Evolutionary conservation across 2,113 vertebrate genomes (phyloP).

Genomic region (Scopus umbretta): DNA sequence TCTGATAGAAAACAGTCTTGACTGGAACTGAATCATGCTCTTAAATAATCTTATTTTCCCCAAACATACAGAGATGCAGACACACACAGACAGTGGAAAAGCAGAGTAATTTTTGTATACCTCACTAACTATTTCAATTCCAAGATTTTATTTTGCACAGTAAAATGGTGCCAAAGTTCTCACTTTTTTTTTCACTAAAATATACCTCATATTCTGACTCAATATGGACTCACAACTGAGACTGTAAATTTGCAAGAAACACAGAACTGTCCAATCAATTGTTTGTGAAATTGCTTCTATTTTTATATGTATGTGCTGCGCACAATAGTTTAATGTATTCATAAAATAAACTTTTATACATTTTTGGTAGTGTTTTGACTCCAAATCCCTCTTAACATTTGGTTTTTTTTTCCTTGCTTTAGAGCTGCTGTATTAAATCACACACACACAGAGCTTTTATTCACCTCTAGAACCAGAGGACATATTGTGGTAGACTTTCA

Average conservation of each 20-base stretch:
- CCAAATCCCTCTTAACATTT: conserved; percentile 37
- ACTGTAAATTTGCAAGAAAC: conserved; percentile 84
- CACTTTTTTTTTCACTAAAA: conserved; percentile 67
- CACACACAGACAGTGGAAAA: not conserved
- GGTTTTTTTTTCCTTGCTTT: not conserved
- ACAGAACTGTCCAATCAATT: conserved; percentile 79
- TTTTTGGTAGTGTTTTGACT: conserved; percentile 65
- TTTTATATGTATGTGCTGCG: conserved; percentile 97
- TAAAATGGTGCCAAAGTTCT: conserved; percentile 70
- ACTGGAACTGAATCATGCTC: not conserved
- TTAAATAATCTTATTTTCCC: not conserved
- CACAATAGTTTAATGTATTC: conserved; percentile 89
- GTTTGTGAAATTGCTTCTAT: conserved; percentile 89
- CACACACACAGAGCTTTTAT: not conserved
- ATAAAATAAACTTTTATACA: conserved; percentile 86
- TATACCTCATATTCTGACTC: conserved; percentile 88
- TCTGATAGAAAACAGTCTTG: not conserved
- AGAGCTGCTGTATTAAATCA: not conserved
- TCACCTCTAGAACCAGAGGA: not conserved
- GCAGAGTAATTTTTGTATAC: conserved; percentile 72
- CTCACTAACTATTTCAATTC: conserved; percentile 74
- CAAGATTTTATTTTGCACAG: conserved; percentile 77
- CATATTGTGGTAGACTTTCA: not conserved
- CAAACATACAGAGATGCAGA: not conserved
- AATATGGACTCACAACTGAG: conserved; percentile 79